Percentiles rank a stretch among this genome's conserved stretches.
These are phyloP conservation scores for Glossosoma conforme DNA, from an alignment of 1,140 invertebrate genomes.

Conservation along the genomic window DNA sequence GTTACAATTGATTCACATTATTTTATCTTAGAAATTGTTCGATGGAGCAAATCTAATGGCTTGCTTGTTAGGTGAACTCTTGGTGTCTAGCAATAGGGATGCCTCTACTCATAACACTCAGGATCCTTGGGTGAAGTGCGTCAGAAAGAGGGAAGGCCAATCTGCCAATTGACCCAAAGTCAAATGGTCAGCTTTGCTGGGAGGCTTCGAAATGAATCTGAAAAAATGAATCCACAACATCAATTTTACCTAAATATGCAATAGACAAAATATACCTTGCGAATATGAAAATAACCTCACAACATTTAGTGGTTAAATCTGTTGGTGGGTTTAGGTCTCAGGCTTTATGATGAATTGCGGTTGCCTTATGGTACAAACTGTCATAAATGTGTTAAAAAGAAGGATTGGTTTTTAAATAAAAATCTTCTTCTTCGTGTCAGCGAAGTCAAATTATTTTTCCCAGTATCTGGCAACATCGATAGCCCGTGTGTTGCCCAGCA, in stretches of 20 bases:
- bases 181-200: constrained; percentile 28
- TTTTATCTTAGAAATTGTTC: background rate
- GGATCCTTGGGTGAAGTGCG: constrained; percentile 25
- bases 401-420: too few species aligned
- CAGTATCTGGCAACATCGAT: too few species aligned
- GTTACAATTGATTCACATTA: background rate
- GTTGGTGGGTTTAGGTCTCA: background rate
- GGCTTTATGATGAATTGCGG: background rate
- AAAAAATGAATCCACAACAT: too few species aligned
- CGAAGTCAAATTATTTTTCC: too few species aligned
- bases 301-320: background rate
- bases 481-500: too few species aligned
- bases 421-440: too few species aligned
- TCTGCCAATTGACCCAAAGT: constrained; percentile 27
- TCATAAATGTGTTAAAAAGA: background rate
- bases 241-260: background rate
- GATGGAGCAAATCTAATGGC: background rate
- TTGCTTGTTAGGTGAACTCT: background rate
- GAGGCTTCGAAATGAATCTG: constrained; percentile 28
- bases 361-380: background rate
- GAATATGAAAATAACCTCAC: background rate
- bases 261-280: background rate
- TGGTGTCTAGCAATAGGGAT: background rate
- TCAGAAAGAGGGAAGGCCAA: constrained; percentile 28
- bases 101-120: constrained; percentile 5